Evolutionary conservation across 2,888 invertebrate species (phyloP), one percentile per base, ranked within the genome.

Genomic region (Galeopsomyia nigrocyanea): DNA sequence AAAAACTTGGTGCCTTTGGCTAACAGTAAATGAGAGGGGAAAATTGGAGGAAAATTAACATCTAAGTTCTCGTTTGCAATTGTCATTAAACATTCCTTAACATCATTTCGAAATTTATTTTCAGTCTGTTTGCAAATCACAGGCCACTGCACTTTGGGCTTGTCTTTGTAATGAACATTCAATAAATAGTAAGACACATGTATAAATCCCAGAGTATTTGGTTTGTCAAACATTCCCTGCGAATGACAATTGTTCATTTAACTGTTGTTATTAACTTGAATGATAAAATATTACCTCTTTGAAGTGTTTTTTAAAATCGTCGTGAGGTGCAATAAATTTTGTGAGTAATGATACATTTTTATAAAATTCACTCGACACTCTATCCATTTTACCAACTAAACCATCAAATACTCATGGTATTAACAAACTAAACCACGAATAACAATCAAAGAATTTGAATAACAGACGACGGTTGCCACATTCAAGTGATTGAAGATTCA

Each of bases 171-270:
- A 50, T 83, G 81, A 74, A 84, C 79, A 14, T 77, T 80, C 46
- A 86, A 74, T 17, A 86, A 76, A 77, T 83, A 86, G 53, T 82
- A 79, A 0, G 84, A 82, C 2, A 82, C 78, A 3, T 83, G 79
- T 50, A 85, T 76, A 57, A 86, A 85, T 47, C 86, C 86, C 3
- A 78, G 22, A 9, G 85, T 82, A 58, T 86, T 86, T 0, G 86
- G 85, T 63, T 83, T 86, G 17, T 84, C 81, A 66, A 86, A 86
- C 85, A 86, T 86, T 58, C 82, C 82, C 86, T 86, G 58, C 2
- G 75, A 68, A 78, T 14, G n/a, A 66, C 60, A 68, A 62, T 9
- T 49, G 65, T 63, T 47, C 56, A 49, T 65, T 26, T 65, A 39
- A 39, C 39, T 39, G 39, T 39, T 39, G 5, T 9, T 7, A 39